Conservation (phyloP, 2,888 invertebrate genomes). For the Agonopterix subpropinquella region DNA sequence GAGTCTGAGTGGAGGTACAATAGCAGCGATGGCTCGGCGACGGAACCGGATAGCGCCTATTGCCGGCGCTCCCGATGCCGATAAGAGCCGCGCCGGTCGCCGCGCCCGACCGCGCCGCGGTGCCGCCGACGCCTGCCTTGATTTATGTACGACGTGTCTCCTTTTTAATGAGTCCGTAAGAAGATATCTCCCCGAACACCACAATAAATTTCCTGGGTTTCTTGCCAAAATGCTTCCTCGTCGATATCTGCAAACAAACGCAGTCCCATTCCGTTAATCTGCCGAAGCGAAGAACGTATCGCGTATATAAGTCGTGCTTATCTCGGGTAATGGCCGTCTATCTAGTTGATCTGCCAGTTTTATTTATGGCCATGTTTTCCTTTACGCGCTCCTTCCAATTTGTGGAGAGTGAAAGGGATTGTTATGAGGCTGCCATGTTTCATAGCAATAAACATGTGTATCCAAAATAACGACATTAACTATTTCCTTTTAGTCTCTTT, state of each 20-base stretch:
- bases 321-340: slow-evolving; percentile 72
- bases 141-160: slow-evolving; percentile 75
- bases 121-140: slow-evolving; percentile 47
- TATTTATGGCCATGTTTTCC: slow-evolving; percentile 74
- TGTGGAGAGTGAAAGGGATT: slow-evolving; percentile 75
- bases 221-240: slow-evolving; percentile 62
- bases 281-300: slow-evolving; percentile 59
- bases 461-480: slow-evolving; percentile 70
- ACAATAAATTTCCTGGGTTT: slow-evolving; percentile 67
- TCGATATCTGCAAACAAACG: slow-evolving; percentile 72
- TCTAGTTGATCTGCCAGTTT: slow-evolving; percentile 74
- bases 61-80: slow-evolving; percentile 61
- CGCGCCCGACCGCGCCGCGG: slow-evolving; percentile 29
- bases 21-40: slow-evolving; percentile 46
- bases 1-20: slow-evolving; percentile 37
- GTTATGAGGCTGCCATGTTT: slow-evolving; percentile 73
- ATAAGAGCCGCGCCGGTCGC: slow-evolving; percentile 47
- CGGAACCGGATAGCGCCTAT: slow-evolving; percentile 75
- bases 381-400: slow-evolving; percentile 74
- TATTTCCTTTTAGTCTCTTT: slow-evolving; percentile 46
- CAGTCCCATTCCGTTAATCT: slow-evolving; percentile 68
- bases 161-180: slow-evolving; percentile 75
- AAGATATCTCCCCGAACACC: slow-evolving; percentile 68
- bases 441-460: slow-evolving; percentile 73
- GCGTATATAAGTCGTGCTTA: slow-evolving; percentile 70